Evolutionary conservation across 2,113 vertebrate species (phyloP), one percentile per base, ranked within the genome.

Genomic region (Alligator sinensis): DNA sequence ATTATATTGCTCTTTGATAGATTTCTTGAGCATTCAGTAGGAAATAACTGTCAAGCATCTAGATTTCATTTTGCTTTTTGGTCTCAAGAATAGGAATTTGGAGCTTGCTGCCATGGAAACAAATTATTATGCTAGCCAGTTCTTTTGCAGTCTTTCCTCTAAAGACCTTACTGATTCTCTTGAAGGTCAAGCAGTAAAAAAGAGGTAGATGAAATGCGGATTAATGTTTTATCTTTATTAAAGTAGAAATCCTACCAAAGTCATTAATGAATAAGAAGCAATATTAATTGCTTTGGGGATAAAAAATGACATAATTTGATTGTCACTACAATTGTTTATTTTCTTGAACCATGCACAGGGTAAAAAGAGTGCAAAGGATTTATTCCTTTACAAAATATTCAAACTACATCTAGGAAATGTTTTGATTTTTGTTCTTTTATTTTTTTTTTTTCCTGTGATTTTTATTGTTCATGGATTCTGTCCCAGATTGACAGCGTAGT

Each of bases 21-120:
- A 5, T 86, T 84, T 94, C 62, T 28, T 84, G 57, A 6, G 28
- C 57, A 55, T 93, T 84, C 47, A 77, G 54, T 5, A 91, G 64
- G 82, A 92, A 84, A 78, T 57, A 54, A 82, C 9, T 61, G 78
- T 64, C 63, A 81, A 82, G 83, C 54, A 81, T 78, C 27, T 85
- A 93, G 82, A 63, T 87, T 84, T 89, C 54, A 68, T 83, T 96
- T 94, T 77, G 14, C 54, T 88, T 27, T 24, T 89, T 89, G 84
- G 55, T 81, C 70, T 91, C 68, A 82, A 90, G 58, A 82, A 77
- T 17, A 61, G 63, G 58, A 86, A 86, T 93, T 76, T 93, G 70
- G 30, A 92, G 74, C 21, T 66, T 59, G 16, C n/a, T 30, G 47
- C 11, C 54, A 54, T 81, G 66, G 11, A 61, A 79, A 55, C n/a